phyloP scores from a whole-genome alignment of 2,888 invertebrate species.

The Gortyna flavago region DNA sequence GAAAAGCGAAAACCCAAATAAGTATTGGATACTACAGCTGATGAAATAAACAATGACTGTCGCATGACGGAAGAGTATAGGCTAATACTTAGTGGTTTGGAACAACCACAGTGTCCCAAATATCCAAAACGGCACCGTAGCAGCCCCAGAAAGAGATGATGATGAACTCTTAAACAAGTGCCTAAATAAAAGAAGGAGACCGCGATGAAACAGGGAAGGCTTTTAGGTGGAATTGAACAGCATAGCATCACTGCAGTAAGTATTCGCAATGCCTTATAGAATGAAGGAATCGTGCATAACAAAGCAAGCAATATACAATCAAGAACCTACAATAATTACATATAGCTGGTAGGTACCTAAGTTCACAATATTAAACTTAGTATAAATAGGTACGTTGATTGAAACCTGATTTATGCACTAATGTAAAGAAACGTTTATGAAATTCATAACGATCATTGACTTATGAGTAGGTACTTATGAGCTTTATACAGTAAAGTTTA shows the following conservation, averaged over 20 bases:
- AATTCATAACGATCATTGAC: background rate
- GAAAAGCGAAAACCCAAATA: background rate
- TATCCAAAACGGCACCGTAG: background rate
- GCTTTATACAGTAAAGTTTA: background rate
- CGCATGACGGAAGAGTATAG: background rate
- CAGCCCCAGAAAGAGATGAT: background rate
- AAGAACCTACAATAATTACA: background rate
- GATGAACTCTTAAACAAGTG: background rate
- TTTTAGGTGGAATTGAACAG: background rate
- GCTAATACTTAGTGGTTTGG: background rate
- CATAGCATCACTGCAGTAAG: background rate
- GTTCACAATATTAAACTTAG: background rate
- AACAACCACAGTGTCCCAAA: background rate
- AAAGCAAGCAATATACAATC: background rate
- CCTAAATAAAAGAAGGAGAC: background rate
- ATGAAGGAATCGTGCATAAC: background rate
- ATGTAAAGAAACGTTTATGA: background rate
- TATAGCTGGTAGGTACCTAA: background rate
- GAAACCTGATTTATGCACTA: constrained; percentile 1
- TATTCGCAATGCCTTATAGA: background rate
- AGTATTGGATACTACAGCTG: background rate
- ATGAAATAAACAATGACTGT: background rate
- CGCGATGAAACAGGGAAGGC: background rate
- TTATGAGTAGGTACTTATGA: background rate
- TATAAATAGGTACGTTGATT: background rate